phyloP scores from a whole-genome alignment of 1,140 invertebrate genomes.

The Antheraea mylitta region DNA sequence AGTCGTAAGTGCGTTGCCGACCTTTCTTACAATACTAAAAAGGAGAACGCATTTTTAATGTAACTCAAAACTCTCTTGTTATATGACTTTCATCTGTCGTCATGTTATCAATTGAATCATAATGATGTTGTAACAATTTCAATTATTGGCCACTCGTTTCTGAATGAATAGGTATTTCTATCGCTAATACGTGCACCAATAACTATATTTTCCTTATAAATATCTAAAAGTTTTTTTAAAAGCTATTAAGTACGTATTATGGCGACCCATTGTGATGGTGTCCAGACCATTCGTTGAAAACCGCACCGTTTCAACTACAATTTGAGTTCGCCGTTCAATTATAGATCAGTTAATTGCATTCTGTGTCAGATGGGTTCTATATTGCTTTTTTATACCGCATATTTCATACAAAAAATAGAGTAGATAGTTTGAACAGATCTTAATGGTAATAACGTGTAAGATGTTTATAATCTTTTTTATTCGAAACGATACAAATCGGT shows the following conservation, averaged over 20 bases:
- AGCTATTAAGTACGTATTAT: background rate
- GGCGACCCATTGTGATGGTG: background rate
- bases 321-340: background rate
- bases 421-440: background rate
- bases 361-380: background rate
- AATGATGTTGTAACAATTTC: too few species aligned
- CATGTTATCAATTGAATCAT: too few species aligned
- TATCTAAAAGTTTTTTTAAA: background rate
- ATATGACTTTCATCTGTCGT: too few species aligned
- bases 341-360: slow-evolving; percentile 1
- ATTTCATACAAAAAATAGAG: background rate
- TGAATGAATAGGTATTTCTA: background rate
- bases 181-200: background rate
- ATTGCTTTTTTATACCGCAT: background rate
- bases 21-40: too few species aligned
- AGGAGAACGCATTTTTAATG: too few species aligned
- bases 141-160: background rate
- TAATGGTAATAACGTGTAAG: background rate
- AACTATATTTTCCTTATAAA: background rate
- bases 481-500: too few species aligned
- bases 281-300: background rate
- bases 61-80: too few species aligned
- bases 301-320: background rate
- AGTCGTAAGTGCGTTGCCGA: too few species aligned
- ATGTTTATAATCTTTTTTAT: too few species aligned